These are phyloP conservation scores for Ornithorhynchus anatinus DNA, from an alignment of 2,113 vertebrate genomes.

Conservation along the genomic window DNA sequence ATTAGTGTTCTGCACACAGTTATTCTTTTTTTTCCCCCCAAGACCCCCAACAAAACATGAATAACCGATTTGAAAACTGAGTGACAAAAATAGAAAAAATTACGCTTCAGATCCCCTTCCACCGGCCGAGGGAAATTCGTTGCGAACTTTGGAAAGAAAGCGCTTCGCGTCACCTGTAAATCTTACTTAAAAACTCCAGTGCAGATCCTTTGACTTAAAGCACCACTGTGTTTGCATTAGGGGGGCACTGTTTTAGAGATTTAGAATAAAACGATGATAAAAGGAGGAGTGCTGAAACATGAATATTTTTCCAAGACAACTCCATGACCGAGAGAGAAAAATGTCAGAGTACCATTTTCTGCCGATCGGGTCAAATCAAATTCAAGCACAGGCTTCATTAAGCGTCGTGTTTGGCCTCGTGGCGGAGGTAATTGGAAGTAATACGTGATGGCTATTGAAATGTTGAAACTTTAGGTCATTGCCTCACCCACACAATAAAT, in stretches of 20 bases:
- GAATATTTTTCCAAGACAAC: conserved; percentile 47
- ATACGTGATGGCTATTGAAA: conserved; percentile 41
- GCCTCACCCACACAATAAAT: conserved; percentile 38
- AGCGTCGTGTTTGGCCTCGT: conserved; percentile 45
- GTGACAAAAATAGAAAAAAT: conserved; percentile 14
- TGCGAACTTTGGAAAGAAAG: conserved; percentile 17
- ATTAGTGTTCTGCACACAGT: too few relatives aligned
- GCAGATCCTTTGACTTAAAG: conserved; percentile 57
- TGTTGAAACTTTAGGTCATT: conserved; percentile 52
- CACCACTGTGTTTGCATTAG: conserved; percentile 44
- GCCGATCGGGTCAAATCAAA: conserved; percentile 48
- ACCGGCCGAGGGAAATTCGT: neutral
- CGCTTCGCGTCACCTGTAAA: neutral
- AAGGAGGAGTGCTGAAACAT: conserved; percentile 58
- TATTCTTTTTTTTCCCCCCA: too few relatives aligned
- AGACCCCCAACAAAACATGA: too few relatives aligned
- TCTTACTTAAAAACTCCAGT: conserved; percentile 47
- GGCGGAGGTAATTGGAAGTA: conserved; percentile 50
- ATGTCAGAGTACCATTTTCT: conserved; percentile 31
- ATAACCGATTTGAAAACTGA: too few relatives aligned
- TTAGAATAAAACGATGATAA: conserved; percentile 46
- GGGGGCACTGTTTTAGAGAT: conserved; percentile 30
- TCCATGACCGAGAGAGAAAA: conserved; percentile 18
- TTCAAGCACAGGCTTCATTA: conserved; percentile 57
- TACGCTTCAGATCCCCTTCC: neutral